phyloP scores from a whole-genome alignment of 2,888 invertebrate species.

The Sphinx pinastri region DNA sequence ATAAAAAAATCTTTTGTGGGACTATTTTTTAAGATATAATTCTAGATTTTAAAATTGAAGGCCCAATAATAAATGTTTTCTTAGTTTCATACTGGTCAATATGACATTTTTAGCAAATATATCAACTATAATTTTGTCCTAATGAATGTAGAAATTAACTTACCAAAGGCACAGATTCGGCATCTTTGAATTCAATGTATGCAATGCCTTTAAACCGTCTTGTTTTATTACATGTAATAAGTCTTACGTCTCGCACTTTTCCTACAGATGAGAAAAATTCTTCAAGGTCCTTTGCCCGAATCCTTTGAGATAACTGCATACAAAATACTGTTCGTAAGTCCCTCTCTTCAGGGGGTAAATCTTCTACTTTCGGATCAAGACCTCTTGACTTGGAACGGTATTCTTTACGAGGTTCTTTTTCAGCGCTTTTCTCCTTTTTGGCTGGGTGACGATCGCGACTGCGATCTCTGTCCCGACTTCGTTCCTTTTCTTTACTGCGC shows the following conservation, averaged over 20 bases:
- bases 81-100: no score
- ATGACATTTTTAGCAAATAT: no score
- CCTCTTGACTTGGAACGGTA: conserved; percentile 79
- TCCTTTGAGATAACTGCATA: conserved; percentile 98
- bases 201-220: conserved; percentile 99
- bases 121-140: no score
- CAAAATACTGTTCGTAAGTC: conserved; percentile 99
- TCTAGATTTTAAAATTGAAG: no score
- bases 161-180: conserved; percentile 97
- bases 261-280: conserved; percentile 99
- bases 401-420: conserved; percentile 65
- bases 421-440: conserved; percentile 66
- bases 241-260: conserved; percentile 98
- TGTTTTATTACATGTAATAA: conserved; percentile 99
- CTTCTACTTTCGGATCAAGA: conserved; percentile 85
- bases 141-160: conserved; percentile 50
- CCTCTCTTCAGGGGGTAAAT: conserved; percentile 97
- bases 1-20: no score
- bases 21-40: no score
- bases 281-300: conserved; percentile 96
- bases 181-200: conserved; percentile 99
- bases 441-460: conserved; percentile 53
- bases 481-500: conserved; percentile 61
- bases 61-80: no score
- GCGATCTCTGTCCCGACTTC: conserved; percentile 58